These are phyloP conservation scores for Cheilosia variabilis DNA, from an alignment of 2,888 invertebrate species.

Conservation along the genomic window DNA sequence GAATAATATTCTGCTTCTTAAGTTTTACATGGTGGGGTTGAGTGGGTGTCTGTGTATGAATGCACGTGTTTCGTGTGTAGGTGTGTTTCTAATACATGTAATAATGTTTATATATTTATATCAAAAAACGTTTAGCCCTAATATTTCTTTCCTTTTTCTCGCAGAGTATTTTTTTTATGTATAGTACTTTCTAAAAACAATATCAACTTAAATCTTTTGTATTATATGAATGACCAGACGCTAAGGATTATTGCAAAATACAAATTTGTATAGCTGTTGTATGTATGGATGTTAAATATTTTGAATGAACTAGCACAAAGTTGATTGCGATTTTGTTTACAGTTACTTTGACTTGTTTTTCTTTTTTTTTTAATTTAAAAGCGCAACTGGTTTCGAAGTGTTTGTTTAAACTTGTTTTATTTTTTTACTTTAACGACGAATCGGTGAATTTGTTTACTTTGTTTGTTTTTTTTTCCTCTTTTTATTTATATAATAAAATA, in stretches of 20 bases:
- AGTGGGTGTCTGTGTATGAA: conserved; percentile 19
- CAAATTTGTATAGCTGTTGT: conserved; percentile 14
- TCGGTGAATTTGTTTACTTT: conserved; percentile 61
- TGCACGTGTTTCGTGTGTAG: conserved; percentile 14
- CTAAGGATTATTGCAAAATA: conserved; percentile 43
- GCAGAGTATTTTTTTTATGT: conserved; percentile 36
- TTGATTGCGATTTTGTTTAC: conserved; percentile 40
- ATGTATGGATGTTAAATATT: conserved; percentile 24
- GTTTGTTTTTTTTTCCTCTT: conserved; percentile 26
- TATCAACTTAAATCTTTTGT: background rate
- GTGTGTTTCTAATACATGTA: conserved; percentile 44
- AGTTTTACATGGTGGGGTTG: conserved; percentile 55
- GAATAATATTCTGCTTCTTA: conserved; percentile 36
- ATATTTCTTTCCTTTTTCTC: conserved; percentile 28
- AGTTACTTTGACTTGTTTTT: conserved; percentile 9
- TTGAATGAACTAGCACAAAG: conserved; percentile 41
- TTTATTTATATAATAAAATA: conserved; percentile 52
- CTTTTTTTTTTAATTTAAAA: conserved; percentile 48
- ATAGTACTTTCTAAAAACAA: conserved; percentile 23
- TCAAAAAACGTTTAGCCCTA: conserved; percentile 45
- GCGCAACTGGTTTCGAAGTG: conserved; percentile 63
- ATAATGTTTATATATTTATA: conserved; percentile 24
- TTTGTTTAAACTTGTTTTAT: conserved; percentile 29
- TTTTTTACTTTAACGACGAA: conserved; percentile 34
- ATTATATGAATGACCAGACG: conserved; percentile 42